These are phyloP conservation scores for Picus viridis DNA, from an alignment of 2,797 vertebrate species.

Conservation along the genomic window DNA sequence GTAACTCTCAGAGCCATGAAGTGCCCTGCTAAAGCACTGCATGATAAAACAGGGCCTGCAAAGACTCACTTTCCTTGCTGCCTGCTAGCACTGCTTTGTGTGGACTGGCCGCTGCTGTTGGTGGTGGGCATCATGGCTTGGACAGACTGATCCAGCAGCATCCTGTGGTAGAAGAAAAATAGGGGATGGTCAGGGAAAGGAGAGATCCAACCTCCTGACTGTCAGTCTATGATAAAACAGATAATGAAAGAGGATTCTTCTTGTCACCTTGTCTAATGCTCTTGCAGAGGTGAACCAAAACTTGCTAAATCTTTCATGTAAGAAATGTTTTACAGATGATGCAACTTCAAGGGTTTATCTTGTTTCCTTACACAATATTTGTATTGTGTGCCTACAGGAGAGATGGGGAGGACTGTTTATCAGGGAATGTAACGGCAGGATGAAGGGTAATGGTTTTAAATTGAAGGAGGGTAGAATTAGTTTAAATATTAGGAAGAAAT, in stretches of 20 bases:
- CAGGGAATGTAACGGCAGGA: background rate
- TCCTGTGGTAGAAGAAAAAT: background rate
- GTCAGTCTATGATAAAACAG: background rate
- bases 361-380: background rate
- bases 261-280: background rate
- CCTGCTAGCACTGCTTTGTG: constrained; percentile 25
- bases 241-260: background rate
- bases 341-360: background rate
- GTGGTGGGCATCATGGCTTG: constrained; percentile 27
- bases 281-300: background rate
- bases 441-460: background rate
- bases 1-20: background rate
- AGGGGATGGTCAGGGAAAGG: background rate
- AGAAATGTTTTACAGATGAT: background rate
- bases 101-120: background rate
- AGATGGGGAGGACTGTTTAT: background rate
- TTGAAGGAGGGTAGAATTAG: background rate
- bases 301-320: background rate
- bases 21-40: background rate
- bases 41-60: background rate
- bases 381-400: background rate
- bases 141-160: constrained; percentile 66
- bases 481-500: background rate
- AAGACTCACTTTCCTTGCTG: constrained; percentile 64
- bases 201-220: background rate